phyloP scores from a whole-genome alignment of 1,140 invertebrate genomes.

The Vanessa tameamea region DNA sequence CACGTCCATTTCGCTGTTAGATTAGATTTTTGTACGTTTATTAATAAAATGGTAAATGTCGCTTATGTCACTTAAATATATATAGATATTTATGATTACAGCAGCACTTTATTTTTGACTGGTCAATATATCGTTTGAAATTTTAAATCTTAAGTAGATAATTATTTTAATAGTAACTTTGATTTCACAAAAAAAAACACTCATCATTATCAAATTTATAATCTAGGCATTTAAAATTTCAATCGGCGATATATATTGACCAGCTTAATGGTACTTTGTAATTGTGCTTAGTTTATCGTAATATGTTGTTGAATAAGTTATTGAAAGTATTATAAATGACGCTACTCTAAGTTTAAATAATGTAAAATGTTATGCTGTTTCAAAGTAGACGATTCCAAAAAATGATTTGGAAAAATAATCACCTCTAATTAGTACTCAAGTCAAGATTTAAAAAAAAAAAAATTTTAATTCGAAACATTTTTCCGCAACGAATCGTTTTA shows the following conservation, averaged over 20 bases:
- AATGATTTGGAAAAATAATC: neutral
- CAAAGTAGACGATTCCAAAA: neutral
- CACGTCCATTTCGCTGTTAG: conserved; percentile 67
- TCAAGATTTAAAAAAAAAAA: neutral
- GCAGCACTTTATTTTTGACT: neutral
- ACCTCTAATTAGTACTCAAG: neutral
- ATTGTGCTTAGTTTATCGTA: neutral
- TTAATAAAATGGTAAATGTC: conserved; percentile 48
- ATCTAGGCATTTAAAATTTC: neutral
- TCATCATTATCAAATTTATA: neutral
- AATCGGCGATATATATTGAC: neutral
- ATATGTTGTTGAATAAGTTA: conserved; percentile 6
- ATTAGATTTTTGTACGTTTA: conserved; percentile 70
- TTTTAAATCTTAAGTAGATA: neutral
- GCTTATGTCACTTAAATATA: conserved; percentile 30
- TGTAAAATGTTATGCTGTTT: neutral
- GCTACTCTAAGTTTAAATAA: neutral
- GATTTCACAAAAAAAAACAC: no score
- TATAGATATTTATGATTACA: neutral
- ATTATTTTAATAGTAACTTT: no score
- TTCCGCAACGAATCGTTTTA: neutral
- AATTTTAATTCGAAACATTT: conserved; percentile 18
- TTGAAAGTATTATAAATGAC: neutral
- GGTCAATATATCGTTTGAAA: neutral
- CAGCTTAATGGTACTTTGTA: neutral